A percentile compares a stretch with the other conserved stretches of the same genome.
These are phyloP conservation scores for Okamejei kenojei DNA, from an alignment of 2,797 vertebrate species.

Conservation along the genomic window DNA sequence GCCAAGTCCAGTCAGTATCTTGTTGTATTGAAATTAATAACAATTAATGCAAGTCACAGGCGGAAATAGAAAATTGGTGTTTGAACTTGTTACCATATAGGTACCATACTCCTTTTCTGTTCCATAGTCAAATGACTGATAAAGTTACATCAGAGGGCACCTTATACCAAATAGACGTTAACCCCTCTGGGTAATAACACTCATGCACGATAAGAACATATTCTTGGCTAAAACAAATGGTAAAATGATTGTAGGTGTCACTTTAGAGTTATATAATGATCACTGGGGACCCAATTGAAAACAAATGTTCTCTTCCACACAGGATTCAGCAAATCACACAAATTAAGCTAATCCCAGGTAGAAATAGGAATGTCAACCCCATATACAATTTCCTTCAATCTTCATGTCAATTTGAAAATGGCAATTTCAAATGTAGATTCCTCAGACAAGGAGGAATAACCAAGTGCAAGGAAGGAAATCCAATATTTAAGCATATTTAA, in stretches of 20 bases:
- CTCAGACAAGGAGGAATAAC: not conserved
- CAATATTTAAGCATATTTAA: not conserved
- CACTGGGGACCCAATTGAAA: not conserved
- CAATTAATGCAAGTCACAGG: not conserved
- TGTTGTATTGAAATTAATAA: not conserved
- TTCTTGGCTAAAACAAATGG: not conserved
- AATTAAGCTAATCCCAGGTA: not conserved
- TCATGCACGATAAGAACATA: not conserved
- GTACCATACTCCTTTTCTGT: not conserved
- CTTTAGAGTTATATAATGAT: not conserved
- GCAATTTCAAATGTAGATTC: not conserved
- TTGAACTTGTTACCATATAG: not conserved
- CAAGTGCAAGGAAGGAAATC: not conserved
- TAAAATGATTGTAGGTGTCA: too few relatives aligned
- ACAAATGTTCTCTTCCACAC: not conserved
- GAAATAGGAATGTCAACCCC: not conserved
- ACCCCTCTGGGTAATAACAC: not conserved
- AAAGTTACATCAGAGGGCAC: not conserved
- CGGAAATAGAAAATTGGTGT: not conserved
- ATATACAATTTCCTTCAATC: not conserved
- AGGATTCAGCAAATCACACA: not conserved
- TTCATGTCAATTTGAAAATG: constrained; percentile 2
- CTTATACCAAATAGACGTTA: too few relatives aligned
- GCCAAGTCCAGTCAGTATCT: not conserved
- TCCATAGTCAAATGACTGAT: not conserved